Evolutionary conservation across 2,888 invertebrate species (phyloP), one percentile per base, ranked within the genome.

Genomic region (Aelia acuminata): DNA sequence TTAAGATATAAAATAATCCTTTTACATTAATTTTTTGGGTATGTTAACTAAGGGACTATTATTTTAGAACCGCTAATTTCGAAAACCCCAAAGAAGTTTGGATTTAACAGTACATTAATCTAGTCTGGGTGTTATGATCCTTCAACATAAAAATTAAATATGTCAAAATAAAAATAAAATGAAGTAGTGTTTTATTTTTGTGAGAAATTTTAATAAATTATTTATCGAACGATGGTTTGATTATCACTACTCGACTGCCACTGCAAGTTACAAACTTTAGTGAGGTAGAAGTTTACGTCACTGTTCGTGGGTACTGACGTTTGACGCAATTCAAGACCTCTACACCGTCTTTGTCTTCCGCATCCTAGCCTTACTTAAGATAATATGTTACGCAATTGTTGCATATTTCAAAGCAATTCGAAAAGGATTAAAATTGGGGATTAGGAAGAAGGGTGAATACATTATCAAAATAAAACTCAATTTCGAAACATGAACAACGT

Each of bases 271-370:
- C 20, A 22, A 70, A 70, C 31, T 70, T 15, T 20, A 70, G 26
- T 70, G 63, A 70, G 35, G 63, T 70, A 26, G 4, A 35, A 70
- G 35, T 70, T 70, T 31, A 70, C 63, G 63, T 70, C 63, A 70
- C 35, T 35, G 63, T 70, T 70, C 63, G 18, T 70, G 35, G 31
- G 18, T 35, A 1, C 18, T 35, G 31, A 35, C 20, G 63, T 35
- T 70, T 70, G 63, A 70, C 63, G 63, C 35, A 70, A 70, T 7
- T 18, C 31, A 3, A 70, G 31, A 70, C 31, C 63, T 70, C 63
- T 57, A 26, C 10, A 20, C 31, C 20, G 31, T 26, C 63, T 70
- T 70, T 70, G 63, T 70, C 63, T 70, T 57, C 31, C 63, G 31
- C 35, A 35, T 31, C 63, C 63, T 70, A 35, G 18, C 31, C 18